Percentiles rank a stretch among this genome's conserved stretches.
phyloP scores from a whole-genome alignment of 2,888 invertebrate genomes.

The Diadromus collaris region DNA sequence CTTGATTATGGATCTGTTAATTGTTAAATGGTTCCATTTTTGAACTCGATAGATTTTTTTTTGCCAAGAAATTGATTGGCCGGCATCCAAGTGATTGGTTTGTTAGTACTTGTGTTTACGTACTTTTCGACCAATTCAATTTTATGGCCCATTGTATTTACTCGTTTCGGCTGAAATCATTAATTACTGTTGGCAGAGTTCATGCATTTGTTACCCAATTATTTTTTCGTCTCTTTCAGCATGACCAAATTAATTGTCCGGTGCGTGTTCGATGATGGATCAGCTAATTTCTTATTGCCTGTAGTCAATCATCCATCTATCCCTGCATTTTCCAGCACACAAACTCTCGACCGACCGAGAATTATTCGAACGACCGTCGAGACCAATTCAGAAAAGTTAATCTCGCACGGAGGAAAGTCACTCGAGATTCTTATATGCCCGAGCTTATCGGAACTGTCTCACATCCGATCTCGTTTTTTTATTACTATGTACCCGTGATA shows the following conservation, averaged over 20 bases:
- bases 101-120: too few relatives aligned
- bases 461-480: background rate
- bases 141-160: background rate
- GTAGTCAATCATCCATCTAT: too few relatives aligned
- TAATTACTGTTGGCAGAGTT: too few relatives aligned
- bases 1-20: background rate
- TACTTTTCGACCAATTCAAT: background rate
- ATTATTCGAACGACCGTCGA: background rate
- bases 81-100: too few relatives aligned
- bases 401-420: background rate
- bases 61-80: background rate
- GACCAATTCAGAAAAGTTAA: background rate
- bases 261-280: too few relatives aligned
- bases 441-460: slow-evolving; percentile 2
- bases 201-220: too few relatives aligned
- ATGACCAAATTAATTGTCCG: too few relatives aligned
- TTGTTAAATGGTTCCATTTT: background rate
- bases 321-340: background rate
- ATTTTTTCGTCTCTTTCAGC: too few relatives aligned
- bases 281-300: too few relatives aligned
- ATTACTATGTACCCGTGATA: background rate
- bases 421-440: background rate
- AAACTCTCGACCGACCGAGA: background rate
- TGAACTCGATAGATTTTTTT: background rate
- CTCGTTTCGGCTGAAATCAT: background rate